Conservation (phyloP, 1,140 invertebrate species). For the Octopus sinensis region DNA sequence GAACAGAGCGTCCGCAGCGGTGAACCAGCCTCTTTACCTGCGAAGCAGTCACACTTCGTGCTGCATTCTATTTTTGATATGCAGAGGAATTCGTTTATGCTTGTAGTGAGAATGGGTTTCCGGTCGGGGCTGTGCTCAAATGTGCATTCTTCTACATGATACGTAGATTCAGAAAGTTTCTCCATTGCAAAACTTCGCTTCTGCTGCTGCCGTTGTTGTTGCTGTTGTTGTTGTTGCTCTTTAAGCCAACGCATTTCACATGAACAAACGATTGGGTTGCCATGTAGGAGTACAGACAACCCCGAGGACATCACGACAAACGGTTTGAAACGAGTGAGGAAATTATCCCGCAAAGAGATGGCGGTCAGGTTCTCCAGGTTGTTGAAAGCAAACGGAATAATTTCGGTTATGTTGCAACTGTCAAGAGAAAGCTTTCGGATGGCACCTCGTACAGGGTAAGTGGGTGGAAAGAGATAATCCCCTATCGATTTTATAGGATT, state of each 20-base stretch:
- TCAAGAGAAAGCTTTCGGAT: background rate
- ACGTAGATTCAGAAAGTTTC: background rate
- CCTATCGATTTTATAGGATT: background rate
- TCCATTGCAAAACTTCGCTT: background rate
- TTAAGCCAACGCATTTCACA: constrained; percentile 4
- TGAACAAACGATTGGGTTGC: background rate
- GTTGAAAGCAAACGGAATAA: constrained; percentile 1
- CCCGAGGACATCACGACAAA: background rate
- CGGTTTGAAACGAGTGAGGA: background rate
- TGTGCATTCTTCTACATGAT: background rate
- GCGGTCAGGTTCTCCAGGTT: background rate
- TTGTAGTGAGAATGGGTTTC: background rate
- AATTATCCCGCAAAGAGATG: background rate
- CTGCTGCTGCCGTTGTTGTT: background rate
- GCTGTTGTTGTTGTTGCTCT: background rate
- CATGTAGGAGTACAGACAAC: background rate
- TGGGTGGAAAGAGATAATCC: background rate
- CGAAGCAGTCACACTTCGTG: background rate
- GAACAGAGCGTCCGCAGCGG: background rate
- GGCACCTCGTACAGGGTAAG: background rate
- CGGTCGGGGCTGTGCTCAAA: background rate
- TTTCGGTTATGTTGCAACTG: background rate
- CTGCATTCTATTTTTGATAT: background rate
- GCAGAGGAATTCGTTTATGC: background rate
- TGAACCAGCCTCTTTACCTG: background rate